Evolutionary conservation across 2,888 invertebrate genomes (phyloP), one percentile per base, ranked within the genome.

Genomic region (Callosobruchus maculatus): DNA sequence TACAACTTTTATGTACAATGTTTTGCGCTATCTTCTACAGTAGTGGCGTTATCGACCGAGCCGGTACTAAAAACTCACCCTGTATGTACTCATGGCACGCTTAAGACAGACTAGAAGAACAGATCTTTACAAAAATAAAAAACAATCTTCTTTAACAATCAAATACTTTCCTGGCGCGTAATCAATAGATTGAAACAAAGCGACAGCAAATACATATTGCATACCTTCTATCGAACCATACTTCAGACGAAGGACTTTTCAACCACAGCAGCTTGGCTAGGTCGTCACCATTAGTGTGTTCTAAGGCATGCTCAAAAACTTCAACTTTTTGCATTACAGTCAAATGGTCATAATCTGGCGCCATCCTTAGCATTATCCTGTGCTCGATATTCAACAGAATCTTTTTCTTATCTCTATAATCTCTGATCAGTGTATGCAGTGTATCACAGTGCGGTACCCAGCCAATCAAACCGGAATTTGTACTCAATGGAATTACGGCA

Each of bases 361-460:
- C 97, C 96, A 99, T 97, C 88, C 97, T 88, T 74, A 98, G 91
- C 99, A 99, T 99, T 77, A 98, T 97, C 80, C 97, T 91, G 85
- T 99, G 99, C 84, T 99, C 99, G 74, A 98, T 97, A 85, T 99
- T 99, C 4, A 99, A 88, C 20, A 98, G 88, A 81, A 97, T 97
- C 88, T 98, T 98, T 88, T 98, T 97, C 88, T 99, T 99, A 77
- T 99, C 99, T 72, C 99, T 90, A 85, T 98, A 99, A 87, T 99
- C 99, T 79, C 97, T 91, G 82, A 99, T 99, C 0, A 99, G 90
- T 0, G 97, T 95, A 86, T 99, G 99, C 68, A 99, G 88, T 0
- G 99, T 99, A 88, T 99, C 99, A 87, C 98, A 98, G 87, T 99
- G 97, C 0, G 99, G 99, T 72, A 99, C 98, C 99, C 99, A 99